Conservation (phyloP, 2,797 vertebrate genomes). For the Callimico goeldii region DNA sequence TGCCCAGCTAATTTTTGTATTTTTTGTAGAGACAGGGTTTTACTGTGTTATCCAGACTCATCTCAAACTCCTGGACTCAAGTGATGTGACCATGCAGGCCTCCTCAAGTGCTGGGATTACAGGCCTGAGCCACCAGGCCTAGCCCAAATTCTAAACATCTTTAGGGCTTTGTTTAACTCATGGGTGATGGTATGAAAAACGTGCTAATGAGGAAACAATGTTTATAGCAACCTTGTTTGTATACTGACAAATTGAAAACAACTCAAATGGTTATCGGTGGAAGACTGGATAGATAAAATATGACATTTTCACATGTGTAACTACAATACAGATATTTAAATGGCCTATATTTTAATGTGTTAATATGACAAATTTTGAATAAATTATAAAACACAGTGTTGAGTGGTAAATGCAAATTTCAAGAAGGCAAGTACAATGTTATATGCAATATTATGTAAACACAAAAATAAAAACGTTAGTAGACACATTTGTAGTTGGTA, state of each 20-base stretch:
- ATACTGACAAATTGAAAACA: neutral
- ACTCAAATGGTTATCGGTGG: neutral
- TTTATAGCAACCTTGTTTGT: neutral
- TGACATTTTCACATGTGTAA: neutral
- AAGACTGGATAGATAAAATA: neutral
- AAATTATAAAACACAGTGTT: neutral
- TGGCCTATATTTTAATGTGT: neutral
- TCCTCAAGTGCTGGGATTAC: neutral
- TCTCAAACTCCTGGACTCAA: neutral
- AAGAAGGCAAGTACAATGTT: neutral
- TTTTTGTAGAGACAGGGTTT: neutral
- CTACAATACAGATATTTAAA: conserved; percentile 1
- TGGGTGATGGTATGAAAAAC: neutral
- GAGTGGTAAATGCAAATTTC: neutral
- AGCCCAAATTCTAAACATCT: neutral
- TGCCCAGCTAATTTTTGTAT: neutral
- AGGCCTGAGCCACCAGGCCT: neutral
- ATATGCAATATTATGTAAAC: conserved; percentile 19
- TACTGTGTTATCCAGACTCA: neutral
- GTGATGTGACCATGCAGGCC: neutral
- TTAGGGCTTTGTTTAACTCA: neutral
- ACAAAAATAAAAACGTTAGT: conserved; percentile 11
- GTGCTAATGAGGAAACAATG: neutral
- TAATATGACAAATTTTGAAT: neutral
- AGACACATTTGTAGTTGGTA: neutral